Evolutionary conservation across 2,888 invertebrate species (phyloP).

Genomic region (Sinotaia quadrata): DNA sequence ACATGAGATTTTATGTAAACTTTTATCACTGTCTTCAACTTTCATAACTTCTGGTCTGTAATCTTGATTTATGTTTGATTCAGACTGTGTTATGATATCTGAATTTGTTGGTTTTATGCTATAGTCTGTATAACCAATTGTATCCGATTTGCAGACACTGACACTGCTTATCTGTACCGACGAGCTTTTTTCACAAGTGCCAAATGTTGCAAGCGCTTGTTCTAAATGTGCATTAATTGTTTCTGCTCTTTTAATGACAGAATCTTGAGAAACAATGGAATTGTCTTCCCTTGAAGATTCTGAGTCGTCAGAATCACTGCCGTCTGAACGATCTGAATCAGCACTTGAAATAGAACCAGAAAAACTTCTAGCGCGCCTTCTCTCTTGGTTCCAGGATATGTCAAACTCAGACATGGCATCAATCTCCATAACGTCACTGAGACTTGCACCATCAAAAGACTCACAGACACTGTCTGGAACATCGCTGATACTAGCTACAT

Average conservation of each 20-base stretch:
- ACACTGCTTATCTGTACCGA: too few species aligned
- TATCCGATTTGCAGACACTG: too few species aligned
- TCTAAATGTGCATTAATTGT: too few species aligned
- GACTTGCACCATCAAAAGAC: not conserved
- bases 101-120: too few species aligned
- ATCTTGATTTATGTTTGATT: too few species aligned
- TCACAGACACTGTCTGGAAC: conserved; percentile 4
- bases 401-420: conserved; percentile 51
- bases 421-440: conserved; percentile 47
- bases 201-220: too few species aligned
- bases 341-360: conserved; percentile 4
- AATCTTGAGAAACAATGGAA: conserved; percentile 13
- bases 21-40: too few species aligned
- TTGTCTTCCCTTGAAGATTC: not conserved
- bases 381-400: conserved; percentile 43
- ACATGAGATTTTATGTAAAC: too few species aligned
- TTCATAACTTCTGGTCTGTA: too few species aligned
- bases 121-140: too few species aligned
- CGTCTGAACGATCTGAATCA: not conserved
- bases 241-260: conserved; percentile 4
- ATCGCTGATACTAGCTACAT: conserved; percentile 13
- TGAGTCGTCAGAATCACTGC: not conserved
- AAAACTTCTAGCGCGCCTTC: conserved; percentile 15
- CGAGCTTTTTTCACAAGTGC: too few species aligned
- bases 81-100: too few species aligned